A percentile compares a stretch with the other conserved stretches of the same genome.
Conservation (phyloP, 1,140 invertebrate species). For the Coboldia fuscipes region DNA sequence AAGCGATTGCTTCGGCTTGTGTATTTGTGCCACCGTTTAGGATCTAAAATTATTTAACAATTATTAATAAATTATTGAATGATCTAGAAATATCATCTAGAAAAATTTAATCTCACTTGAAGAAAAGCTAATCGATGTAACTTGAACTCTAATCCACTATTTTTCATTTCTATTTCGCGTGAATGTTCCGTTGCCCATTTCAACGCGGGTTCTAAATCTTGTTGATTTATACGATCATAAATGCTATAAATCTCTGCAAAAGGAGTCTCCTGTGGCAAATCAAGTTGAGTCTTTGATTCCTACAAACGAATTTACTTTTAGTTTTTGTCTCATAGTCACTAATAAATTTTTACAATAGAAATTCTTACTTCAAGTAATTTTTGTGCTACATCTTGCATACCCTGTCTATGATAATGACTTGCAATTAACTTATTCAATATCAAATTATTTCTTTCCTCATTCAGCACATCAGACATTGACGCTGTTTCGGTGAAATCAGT, state of each 20-base stretch:
- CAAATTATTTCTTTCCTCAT: constrained; percentile 50
- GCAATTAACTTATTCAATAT: constrained; percentile 88
- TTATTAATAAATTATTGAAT: not conserved
- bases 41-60: not conserved
- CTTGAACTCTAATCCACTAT: constrained; percentile 70
- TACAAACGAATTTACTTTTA: constrained; percentile 16
- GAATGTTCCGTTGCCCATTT: constrained; percentile 47
- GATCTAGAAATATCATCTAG: not conserved
- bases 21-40: constrained; percentile 13
- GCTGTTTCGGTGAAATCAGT: constrained; percentile 76
- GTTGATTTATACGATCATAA: constrained; percentile 53
- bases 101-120: constrained; percentile 10
- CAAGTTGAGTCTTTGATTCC: constrained; percentile 51
- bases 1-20: constrained; percentile 44
- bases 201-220: constrained; percentile 57
- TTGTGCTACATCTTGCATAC: constrained; percentile 74
- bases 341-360: constrained; percentile 3
- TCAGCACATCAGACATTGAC: constrained; percentile 67
- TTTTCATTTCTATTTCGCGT: constrained; percentile 33
- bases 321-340: not conserved
- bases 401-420: constrained; percentile 88
- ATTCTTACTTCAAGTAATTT: constrained; percentile 38
- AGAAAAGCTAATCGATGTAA: constrained; percentile 40
- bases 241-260: constrained; percentile 73
- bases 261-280: constrained; percentile 51